Conservation (phyloP, 1,140 invertebrate species). For the Dendrolimus punctatus region DNA sequence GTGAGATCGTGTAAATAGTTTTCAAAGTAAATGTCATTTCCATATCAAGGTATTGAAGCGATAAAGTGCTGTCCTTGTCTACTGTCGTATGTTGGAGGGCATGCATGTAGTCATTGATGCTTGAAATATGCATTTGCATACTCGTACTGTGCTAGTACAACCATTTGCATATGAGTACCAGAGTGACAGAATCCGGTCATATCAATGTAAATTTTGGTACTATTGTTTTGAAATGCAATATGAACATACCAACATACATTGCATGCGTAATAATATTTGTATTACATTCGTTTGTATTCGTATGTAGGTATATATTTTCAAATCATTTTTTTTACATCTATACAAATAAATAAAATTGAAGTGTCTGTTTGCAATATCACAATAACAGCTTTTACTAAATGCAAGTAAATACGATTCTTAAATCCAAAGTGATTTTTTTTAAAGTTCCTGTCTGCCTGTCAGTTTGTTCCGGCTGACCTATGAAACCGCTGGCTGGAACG, state of each 20-base stretch:
- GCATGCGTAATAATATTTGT: background rate
- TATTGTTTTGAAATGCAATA: slow-evolving; percentile 10
- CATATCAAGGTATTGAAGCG: slow-evolving; percentile 14
- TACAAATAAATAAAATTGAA: no score
- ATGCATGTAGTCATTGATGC: slow-evolving; percentile 9
- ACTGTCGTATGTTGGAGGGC: slow-evolving; percentile 1
- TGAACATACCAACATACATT: background rate
- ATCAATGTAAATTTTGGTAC: slow-evolving; percentile 10
- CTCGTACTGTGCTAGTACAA: slow-evolving; percentile 4
- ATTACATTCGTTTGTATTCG: no score
- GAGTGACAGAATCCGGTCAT: slow-evolving; percentile 23
- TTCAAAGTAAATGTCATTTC: slow-evolving; percentile 7
- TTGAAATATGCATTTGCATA: slow-evolving; percentile 17
- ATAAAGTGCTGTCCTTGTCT: slow-evolving; percentile 6
- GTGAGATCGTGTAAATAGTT: slow-evolving; percentile 23
- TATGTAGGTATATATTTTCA: no score
- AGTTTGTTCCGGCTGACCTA: no score
- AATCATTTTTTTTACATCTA: no score
- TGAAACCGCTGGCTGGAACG: no score
- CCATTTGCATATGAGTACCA: slow-evolving; percentile 16
- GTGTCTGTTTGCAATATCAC: no score
- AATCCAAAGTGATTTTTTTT: no score
- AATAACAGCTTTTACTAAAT: no score
- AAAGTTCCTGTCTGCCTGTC: no score
- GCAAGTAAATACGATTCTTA: no score